Evolutionary conservation across 2,797 vertebrate species (phyloP).

Genomic region (Cephalopachus bancanus): DNA sequence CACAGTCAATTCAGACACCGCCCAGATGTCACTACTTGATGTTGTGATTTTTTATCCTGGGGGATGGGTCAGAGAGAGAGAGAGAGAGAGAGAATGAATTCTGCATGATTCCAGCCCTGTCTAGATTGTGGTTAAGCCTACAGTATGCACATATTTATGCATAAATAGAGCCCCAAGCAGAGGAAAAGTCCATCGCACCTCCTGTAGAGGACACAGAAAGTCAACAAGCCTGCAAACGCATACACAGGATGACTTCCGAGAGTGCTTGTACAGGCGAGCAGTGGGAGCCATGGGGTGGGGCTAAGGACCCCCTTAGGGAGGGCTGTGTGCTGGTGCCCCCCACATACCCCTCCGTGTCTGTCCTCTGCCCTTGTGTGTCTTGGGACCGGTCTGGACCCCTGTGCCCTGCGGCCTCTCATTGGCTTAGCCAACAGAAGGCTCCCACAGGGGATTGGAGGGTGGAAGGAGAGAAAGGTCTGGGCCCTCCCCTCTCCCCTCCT

Average conservation of each 20-base stretch:
- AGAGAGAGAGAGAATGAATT: not conserved
- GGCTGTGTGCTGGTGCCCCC: no score
- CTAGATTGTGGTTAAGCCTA: not conserved
- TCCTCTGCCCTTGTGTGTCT: not conserved
- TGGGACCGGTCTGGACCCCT: not conserved
- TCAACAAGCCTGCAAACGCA: not conserved
- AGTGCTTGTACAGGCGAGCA: not conserved
- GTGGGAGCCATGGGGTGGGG: not conserved
- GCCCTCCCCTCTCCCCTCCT: no score
- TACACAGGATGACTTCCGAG: not conserved
- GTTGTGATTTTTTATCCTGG: not conserved
- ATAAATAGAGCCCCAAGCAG: no score
- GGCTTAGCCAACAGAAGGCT: not conserved
- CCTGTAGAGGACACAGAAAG: not conserved
- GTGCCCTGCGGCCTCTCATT: not conserved
- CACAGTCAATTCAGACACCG: not conserved
- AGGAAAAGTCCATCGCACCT: not conserved
- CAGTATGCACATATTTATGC: accelerated
- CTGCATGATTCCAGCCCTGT: not conserved
- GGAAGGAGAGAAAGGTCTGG: not conserved
- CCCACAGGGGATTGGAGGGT: not conserved
- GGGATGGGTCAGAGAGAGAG: no score
- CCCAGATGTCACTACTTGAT: not conserved
- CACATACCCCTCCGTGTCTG: not conserved
- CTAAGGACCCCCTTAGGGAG: not conserved